Evolutionary conservation across 2,113 vertebrate species (phyloP).

Genomic region (Oryzias celebensis): DNA sequence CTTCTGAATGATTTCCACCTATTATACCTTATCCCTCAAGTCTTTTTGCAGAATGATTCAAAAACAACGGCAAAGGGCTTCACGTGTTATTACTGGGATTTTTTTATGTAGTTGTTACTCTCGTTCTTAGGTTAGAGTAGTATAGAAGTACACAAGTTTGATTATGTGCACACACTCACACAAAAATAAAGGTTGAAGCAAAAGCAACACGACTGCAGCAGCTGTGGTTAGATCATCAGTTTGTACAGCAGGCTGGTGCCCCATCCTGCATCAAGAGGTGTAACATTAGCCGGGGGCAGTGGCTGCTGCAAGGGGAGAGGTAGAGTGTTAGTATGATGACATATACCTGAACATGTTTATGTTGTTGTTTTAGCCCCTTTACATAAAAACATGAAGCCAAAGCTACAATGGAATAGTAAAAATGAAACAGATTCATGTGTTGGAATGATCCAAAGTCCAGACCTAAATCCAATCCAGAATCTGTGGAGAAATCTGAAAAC

Average conservation of each 20-base stretch:
- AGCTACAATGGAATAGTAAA: too few relatives aligned
- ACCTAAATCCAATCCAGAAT: too few relatives aligned
- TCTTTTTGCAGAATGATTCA: too few relatives aligned
- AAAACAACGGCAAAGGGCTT: too few relatives aligned
- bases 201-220: slow-evolving; percentile 15
- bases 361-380: slow-evolving; percentile 54
- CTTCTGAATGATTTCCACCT: too few relatives aligned
- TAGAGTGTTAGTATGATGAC: slow-evolving; percentile 42
- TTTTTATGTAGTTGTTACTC: too few relatives aligned
- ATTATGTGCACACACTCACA: not conserved
- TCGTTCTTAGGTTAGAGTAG: too few relatives aligned
- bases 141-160: not conserved
- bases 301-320: slow-evolving; percentile 5
- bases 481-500: too few relatives aligned
- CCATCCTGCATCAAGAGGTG: slow-evolving; percentile 57
- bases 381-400: slow-evolving; percentile 17
- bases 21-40: too few relatives aligned
- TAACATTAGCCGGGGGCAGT: slow-evolving; percentile 55
- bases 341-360: slow-evolving; percentile 44
- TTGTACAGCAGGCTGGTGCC: slow-evolving; percentile 65
- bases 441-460: too few relatives aligned
- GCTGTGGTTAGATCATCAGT: slow-evolving; percentile 69
- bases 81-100: too few relatives aligned
- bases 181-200: not conserved
- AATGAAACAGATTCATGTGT: too few relatives aligned